These are phyloP conservation scores for Ceratothoa steindachneri DNA, from an alignment of 2,888 invertebrate species.

Conservation along the genomic window DNA sequence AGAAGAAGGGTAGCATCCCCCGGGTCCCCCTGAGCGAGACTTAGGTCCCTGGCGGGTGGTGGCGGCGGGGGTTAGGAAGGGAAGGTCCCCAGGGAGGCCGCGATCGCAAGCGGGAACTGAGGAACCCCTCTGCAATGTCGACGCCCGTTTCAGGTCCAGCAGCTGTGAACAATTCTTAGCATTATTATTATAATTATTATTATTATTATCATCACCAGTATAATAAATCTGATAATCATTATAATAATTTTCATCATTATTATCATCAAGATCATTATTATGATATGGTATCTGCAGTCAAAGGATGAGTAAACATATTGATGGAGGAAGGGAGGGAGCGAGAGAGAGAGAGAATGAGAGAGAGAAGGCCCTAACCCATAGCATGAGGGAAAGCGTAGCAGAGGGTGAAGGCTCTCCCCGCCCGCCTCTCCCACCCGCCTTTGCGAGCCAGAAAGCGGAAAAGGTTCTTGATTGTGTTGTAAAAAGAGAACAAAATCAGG, in stretches of 20 bases:
- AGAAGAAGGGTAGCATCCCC: too few species aligned
- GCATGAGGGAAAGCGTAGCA: neutral
- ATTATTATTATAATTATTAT: constrained; percentile 3
- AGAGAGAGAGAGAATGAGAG: too few species aligned
- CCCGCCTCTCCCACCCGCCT: too few species aligned
- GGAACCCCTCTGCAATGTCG: neutral
- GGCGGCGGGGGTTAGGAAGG: too few species aligned
- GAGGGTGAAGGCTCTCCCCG: neutral
- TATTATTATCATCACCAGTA: neutral
- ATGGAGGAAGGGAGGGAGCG: neutral
- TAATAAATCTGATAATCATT: constrained; percentile 2
- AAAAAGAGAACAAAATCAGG: too few species aligned
- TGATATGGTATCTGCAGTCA: neutral
- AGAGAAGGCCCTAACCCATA: too few species aligned
- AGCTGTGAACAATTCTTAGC: constrained; percentile 18
- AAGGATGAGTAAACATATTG: neutral
- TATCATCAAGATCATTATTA: neutral
- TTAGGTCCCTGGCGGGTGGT: too few species aligned
- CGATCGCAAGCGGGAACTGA: neutral
- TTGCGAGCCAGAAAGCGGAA: too few species aligned
- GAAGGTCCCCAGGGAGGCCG: too few species aligned
- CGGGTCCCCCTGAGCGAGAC: too few species aligned
- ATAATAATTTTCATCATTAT: constrained; percentile 3
- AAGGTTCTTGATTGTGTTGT: too few species aligned
- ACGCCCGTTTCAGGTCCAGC: constrained; percentile 30